A percentile compares a stretch with the other conserved stretches of the same genome.
These are phyloP conservation scores for Philereme transversata DNA, from an alignment of 2,888 invertebrate species.

Conservation along the genomic window DNA sequence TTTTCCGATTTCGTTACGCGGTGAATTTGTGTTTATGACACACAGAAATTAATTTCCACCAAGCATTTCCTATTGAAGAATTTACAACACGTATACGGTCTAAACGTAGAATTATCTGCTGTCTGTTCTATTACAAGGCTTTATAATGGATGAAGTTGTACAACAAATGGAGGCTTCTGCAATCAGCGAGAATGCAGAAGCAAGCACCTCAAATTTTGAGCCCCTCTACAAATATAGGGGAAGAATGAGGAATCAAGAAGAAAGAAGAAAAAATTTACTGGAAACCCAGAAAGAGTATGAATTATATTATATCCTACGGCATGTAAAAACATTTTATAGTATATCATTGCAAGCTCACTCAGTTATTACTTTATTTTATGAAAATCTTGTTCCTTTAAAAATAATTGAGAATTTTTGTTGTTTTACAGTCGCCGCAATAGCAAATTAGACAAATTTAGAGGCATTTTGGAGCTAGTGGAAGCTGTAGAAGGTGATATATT, in stretches of 20 bases:
- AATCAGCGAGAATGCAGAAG: constrained; percentile 39
- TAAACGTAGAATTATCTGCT: too few species aligned
- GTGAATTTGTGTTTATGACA: too few species aligned
- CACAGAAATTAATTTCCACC: too few species aligned
- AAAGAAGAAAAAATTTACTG: constrained; percentile 81
- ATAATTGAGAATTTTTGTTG: neutral
- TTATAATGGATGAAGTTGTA: constrained; percentile 67
- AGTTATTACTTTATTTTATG: too few species aligned
- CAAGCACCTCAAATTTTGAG: constrained; percentile 49
- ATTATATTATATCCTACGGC: neutral
- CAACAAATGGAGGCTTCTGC: constrained; percentile 52
- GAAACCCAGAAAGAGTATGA: constrained; percentile 83
- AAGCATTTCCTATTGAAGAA: too few species aligned
- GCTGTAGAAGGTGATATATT: constrained; percentile 46
- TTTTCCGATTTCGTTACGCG: too few species aligned
- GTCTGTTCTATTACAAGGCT: neutral
- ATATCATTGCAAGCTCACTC: neutral
- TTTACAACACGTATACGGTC: too few species aligned
- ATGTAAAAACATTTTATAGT: neutral
- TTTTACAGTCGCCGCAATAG: constrained; percentile 75
- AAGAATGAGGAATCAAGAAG: constrained; percentile 71
- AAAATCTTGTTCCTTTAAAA: too few species aligned
- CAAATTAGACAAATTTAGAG: constrained; percentile 77
- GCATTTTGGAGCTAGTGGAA: constrained; percentile 74
- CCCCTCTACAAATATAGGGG: constrained; percentile 72